phyloP scores from a whole-genome alignment of 2,797 vertebrate species.

The Acanthurus lineatus region DNA sequence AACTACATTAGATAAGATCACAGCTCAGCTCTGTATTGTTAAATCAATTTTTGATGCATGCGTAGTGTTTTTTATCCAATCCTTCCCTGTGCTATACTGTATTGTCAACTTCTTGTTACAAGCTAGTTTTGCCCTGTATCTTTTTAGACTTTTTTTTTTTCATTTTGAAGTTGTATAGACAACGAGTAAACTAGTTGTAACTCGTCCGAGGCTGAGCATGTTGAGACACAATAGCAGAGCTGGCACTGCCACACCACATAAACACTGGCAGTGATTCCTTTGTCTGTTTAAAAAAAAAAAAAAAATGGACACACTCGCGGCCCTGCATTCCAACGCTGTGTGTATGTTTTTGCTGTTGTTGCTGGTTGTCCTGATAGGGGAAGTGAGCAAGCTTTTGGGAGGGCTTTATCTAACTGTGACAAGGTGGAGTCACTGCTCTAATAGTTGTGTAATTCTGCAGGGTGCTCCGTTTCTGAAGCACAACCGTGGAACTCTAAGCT shows the following conservation, averaged over 20 bases:
- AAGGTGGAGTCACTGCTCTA: slow-evolving; percentile 76
- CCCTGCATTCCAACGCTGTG: slow-evolving; percentile 69
- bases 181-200: slow-evolving; percentile 58
- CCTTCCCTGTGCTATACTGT: not conserved
- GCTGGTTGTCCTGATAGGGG: slow-evolving; percentile 75
- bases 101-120: slow-evolving; percentile 3
- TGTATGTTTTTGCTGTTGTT: slow-evolving; percentile 70
- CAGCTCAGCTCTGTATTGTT: not conserved
- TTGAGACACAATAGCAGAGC: slow-evolving; percentile 71
- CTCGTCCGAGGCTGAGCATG: slow-evolving; percentile 69
- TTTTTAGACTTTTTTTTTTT: slow-evolving; percentile 20
- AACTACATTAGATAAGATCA: not conserved
- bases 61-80: not conserved
- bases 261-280: slow-evolving; percentile 62
- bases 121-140: slow-evolving; percentile 1
- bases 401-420: slow-evolving; percentile 70
- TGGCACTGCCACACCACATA: slow-evolving; percentile 57
- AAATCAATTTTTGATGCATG: not conserved
- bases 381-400: slow-evolving; percentile 74
- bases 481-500: slow-evolving; percentile 9
- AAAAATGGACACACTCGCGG: slow-evolving; percentile 45
- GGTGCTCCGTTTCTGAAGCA: slow-evolving; percentile 58
- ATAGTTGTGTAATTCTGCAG: slow-evolving; percentile 74
- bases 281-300: slow-evolving; percentile 43
- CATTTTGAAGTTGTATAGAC: slow-evolving; percentile 32